Evolutionary conservation across 2,113 vertebrate species (phyloP).

Genomic region (Corythornis madagascariensis): DNA sequence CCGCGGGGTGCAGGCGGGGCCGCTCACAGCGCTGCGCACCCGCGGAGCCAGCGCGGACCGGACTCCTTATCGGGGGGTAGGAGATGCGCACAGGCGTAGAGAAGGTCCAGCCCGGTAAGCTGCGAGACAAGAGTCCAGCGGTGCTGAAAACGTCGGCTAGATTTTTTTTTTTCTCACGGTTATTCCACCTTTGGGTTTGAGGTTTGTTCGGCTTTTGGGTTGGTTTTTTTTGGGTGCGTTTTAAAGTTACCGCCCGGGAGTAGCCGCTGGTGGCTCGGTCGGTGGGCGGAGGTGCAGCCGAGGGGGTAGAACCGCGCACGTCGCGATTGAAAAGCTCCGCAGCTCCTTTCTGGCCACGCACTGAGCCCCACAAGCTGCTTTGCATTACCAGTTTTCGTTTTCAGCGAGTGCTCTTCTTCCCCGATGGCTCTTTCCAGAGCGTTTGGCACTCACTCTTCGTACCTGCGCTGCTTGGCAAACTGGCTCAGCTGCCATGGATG

Average conservation of each 20-base stretch:
- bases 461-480: background rate
- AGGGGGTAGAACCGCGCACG: no score
- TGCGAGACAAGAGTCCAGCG: background rate
- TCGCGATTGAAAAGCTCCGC: background rate
- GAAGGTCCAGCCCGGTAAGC: background rate
- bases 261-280: no score
- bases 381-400: background rate
- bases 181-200: no score
- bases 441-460: background rate
- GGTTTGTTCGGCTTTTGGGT: fast-evolving
- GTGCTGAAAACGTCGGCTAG: background rate
- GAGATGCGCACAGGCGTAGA: background rate
- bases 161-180: background rate
- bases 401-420: background rate
- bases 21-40: background rate
- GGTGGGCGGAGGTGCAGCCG: no score
- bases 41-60: background rate
- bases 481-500: background rate
- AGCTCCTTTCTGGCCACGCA: background rate
- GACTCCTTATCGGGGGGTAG: background rate
- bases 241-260: background rate
- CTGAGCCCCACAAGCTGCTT: background rate
- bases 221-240: background rate
- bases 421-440: background rate
- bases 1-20: background rate